Evolutionary conservation across 2,113 vertebrate genomes (phyloP), one percentile per base, ranked within the genome.

Genomic region (Equus quagga): DNA sequence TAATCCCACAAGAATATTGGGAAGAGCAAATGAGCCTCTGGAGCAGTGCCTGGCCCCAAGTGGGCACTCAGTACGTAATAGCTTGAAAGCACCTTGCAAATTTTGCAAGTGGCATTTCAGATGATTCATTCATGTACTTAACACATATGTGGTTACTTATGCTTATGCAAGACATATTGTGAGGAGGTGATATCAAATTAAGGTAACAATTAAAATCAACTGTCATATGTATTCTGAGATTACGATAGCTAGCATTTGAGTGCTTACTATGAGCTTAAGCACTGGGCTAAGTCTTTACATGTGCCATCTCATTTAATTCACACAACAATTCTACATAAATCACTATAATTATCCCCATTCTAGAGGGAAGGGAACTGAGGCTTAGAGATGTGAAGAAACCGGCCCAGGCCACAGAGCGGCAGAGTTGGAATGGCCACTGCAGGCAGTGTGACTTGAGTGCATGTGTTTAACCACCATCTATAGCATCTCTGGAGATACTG

Each of bases 401-500:
- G 26, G 78, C 62, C 41, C 65, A 21, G n/a, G 46, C 19, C 31
- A 23, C 21, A 51, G 11, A 51, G 80, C 33, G 54, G 19, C n/a
- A 13, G 69, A 51, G 9, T 10, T 41, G 33, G 49, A 72, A 15
- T 4, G 9, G 36, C 8, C 14, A 0, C 3, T 44, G 70, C 1
- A 7, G 82, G 23, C 44, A 49, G 58, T 15, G 6, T 33, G 18
- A 73, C 2, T 9, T 11, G 33, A 72, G 8, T 15, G 41, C 19
- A 21, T 12, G 8, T 46, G 8, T 13, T 88, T 23, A 14, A 26
- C 6, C 33, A 10, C 49, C 33, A 2, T 26, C 64, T 72, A 31
- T 17, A 31, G 8, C 0, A 0, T 17, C 12, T 54, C 8, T 36
- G n/a, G 54, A 78, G 54, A 21, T 18, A 31, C 3, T 0, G 18